Conservation (phyloP, 2,797 vertebrate species). For the Aphelocoma californica region DNA sequence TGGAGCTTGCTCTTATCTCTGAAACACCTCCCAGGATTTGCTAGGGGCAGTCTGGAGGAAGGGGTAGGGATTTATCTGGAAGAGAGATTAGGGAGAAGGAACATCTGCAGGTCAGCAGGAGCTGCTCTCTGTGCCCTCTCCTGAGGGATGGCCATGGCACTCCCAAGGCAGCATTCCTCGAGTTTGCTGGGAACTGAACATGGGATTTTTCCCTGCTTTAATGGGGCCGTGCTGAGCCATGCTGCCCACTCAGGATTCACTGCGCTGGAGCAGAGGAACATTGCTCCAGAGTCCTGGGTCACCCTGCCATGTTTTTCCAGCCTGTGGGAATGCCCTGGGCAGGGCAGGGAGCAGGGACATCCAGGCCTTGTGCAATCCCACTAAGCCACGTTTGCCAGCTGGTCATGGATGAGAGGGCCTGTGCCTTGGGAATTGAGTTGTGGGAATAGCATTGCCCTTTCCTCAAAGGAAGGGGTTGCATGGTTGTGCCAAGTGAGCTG, state of each 20-base stretch:
- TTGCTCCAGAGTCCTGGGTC: neutral
- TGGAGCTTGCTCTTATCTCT: neutral
- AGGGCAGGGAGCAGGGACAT: neutral
- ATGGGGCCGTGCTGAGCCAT: fast-evolving
- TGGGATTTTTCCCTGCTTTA: neutral
- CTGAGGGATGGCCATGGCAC: neutral
- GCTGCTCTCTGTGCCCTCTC: neutral
- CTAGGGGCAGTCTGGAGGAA: neutral
- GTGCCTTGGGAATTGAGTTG: fast-evolving
- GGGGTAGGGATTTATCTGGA: neutral
- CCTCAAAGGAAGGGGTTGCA: neutral
- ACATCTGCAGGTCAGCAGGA: neutral
- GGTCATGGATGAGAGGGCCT: neutral
- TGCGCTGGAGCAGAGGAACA: fast-evolving
- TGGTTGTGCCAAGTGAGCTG: neutral
- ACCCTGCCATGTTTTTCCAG: neutral
- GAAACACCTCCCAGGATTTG: neutral
- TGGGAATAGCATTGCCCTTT: neutral
- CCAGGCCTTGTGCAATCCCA: neutral
- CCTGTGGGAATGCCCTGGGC: neutral
- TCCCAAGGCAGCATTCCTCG: neutral
- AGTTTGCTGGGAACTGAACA: neutral
- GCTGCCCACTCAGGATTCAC: neutral
- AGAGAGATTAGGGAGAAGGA: neutral
- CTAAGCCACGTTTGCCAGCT: fast-evolving